Evolutionary conservation across 2,888 invertebrate genomes (phyloP), one percentile per base, ranked within the genome.

Genomic region (Rotaria magnacalcarata): DNA sequence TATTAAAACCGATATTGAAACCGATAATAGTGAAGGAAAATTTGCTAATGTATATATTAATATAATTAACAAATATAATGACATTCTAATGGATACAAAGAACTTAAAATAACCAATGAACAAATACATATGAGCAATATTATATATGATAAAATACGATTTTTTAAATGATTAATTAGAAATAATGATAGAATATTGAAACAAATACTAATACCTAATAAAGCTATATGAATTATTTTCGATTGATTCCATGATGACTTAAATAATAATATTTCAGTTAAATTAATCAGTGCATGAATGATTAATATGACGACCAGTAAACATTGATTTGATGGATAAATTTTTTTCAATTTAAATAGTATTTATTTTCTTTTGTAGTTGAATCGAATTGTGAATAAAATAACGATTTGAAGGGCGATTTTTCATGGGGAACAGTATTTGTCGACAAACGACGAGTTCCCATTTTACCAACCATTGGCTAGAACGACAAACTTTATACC

Each of bases 1-100:
- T 24, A 80, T 47, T 47, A 80, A 8, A 80, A 80, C 7, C 11
- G 43, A 47, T 47, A 80, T 7, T 47, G 47, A n/a, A 6, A 80
- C n/a, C 16, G 80, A 47, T 43, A 47, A 24, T 47, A 47, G 14
- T 8, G 47, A 47, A 19, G 47, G n/a, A n/a, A 80, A 47, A 80
- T 47, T 47, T 80, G 80, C 24, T 47, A 80, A 80, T 80, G 80
- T 80, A 80, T 80, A 80, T 21, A 80, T 80, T n/a, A 80, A 47
- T 47, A 80, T 24, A 47, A 80, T 80, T 67, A 67, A 34, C 34
- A 67, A 67, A 27, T 34, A 67, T 6, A 67, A 19, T 67, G 67
- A 27, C 67, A 67, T 67, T 67, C 67, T 19, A 7, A 16, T 67
- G 67, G 67, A 27, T 67, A 41, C 7, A 27, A 67, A 67, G 34